Percentiles rank a stretch among this genome's conserved stretches.
phyloP scores from a whole-genome alignment of 1,140 invertebrate species.

The Galendromus occidentalis region DNA sequence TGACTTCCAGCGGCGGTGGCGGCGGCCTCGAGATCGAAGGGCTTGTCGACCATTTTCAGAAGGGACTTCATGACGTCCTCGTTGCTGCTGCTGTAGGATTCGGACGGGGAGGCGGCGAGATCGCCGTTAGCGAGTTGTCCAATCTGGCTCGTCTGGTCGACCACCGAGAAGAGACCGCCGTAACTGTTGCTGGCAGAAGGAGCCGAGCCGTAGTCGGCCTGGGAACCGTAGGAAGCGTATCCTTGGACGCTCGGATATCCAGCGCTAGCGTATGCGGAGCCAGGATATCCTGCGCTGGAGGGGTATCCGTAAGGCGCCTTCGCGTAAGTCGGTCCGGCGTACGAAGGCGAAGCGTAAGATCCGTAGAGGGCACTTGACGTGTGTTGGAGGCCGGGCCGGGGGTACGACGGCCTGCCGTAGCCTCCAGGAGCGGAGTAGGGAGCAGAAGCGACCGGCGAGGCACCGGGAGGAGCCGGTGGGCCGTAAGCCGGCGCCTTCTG shows the following conservation, averaged over 20 bases:
- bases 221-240: neutral
- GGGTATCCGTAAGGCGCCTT: neutral
- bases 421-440: neutral
- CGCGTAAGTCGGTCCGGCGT: neutral
- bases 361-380: neutral
- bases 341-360: neutral
- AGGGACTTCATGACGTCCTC: constrained; percentile 9
- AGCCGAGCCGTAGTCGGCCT: neutral
- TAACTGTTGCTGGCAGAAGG: neutral
- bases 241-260: neutral
- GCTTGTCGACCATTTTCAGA: constrained; percentile 1
- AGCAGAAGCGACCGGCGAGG: too few relatives aligned
- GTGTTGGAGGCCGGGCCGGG: neutral
- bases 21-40: neutral
- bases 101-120: neutral
- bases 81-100: neutral
- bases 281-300: neutral
- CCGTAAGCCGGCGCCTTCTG: neutral
- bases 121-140: constrained; percentile 4
- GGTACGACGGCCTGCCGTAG: neutral
- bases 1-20: neutral
- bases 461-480: neutral
- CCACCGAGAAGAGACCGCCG: constrained; percentile 1
- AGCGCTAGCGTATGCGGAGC: neutral
- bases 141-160: constrained; percentile 5